phyloP scores from a whole-genome alignment of 2,113 vertebrate species.

The Aleadryas rufinucha region DNA sequence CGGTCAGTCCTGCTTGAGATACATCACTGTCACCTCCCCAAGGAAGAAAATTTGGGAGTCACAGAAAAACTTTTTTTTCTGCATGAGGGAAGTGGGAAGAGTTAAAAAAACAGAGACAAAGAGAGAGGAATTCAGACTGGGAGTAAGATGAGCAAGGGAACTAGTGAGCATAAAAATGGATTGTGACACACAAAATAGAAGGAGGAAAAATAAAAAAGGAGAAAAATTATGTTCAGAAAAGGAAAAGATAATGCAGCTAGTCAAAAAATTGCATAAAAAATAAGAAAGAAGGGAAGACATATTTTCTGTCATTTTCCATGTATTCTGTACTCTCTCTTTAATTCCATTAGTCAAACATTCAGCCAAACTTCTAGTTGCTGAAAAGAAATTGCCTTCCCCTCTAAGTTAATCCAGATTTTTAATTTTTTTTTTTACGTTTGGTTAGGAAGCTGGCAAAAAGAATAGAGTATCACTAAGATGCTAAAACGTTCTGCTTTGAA shows the following conservation, averaged over 20 bases:
- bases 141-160: background rate
- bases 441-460: background rate
- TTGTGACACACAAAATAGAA: background rate
- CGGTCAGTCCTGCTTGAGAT: rapidly evolving
- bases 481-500: background rate
- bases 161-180: background rate
- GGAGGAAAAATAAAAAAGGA: background rate
- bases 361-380: background rate
- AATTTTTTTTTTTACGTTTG: background rate
- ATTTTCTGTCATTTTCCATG: background rate
- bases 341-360: background rate
- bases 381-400: background rate
- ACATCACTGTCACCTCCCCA: background rate
- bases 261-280: background rate
- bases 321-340: background rate
- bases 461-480: background rate
- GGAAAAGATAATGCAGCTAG: background rate
- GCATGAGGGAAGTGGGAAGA: background rate
- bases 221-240: background rate
- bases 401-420: background rate
- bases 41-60: background rate
- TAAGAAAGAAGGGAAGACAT: background rate
- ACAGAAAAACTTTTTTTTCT: background rate
- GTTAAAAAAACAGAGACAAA: background rate
- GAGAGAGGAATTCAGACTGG: background rate